Base-by-base conservation (phyloP, 2,797 vertebrate species). In the Remorina albescens region DNA sequence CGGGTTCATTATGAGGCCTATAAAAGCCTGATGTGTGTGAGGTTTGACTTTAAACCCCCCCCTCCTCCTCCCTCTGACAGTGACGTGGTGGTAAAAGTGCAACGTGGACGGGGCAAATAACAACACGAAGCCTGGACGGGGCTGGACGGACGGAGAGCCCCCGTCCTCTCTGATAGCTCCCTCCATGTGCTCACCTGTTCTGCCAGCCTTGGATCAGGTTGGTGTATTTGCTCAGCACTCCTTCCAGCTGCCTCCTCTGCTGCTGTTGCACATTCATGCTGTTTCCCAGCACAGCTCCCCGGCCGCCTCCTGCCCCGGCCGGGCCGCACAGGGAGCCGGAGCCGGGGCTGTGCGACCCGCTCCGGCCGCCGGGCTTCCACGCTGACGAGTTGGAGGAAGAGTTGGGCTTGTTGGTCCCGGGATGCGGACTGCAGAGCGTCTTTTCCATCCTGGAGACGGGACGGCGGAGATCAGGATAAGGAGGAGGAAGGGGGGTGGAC, bases 151-250 rank as follows among this genome's bases (percentile, higher is more conserved):
- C n/a, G n/a, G n/a, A n/a, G n/a, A n/a, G n/a, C n/a, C n/a, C n/a
- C n/a, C n/a, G n/a, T n/a, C 8, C 11, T 5, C 5, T 21, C 39
- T 8, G 25, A 1, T 9, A 61, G n/a, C 42, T 55, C 28, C 46
- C 25, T 30, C n/a, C 61, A 2, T 10, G 71, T 12, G 12, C 84
- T 92, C 93, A 98, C 98, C 98, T 98, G 96, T 96, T 96, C 92
- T 99, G 98, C 98, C 98, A 98, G 88, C 98, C 98, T 87, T 99
- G 97, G 65, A 99, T 92, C 76, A 99, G 95, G 94, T 99, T 99
- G 84, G 98, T 99, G 94, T 99, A 99, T 94, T 98, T 99, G 94
- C 97, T 97, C 80, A 99, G 95, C 71, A 96, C 91, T 86, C 97
- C 97, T 84, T 98, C 97, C 91, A 96, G 93, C 89, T 95, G 94